A percentile compares a stretch with the other conserved stretches of the same genome.
Evolutionary conservation across 2,888 invertebrate species (phyloP).

Genomic region (Brachyptera putata): DNA sequence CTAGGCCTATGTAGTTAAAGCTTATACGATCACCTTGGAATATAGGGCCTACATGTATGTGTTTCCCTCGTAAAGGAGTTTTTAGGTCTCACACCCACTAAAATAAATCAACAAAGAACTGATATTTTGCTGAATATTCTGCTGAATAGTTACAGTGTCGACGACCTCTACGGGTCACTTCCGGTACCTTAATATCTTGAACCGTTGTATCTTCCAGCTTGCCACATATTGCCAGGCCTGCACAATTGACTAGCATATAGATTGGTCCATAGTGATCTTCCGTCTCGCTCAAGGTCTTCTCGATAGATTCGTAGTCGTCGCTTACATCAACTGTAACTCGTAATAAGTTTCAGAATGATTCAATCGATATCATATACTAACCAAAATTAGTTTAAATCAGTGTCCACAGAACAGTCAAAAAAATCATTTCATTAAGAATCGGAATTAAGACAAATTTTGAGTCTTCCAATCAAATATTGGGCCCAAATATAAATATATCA

Average conservation of each 20-base stretch:
- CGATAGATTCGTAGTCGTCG: slow-evolving; percentile 56
- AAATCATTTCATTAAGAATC: neutral
- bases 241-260: slow-evolving; percentile 89
- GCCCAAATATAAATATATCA: too few relatives aligned
- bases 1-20: too few relatives aligned
- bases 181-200: slow-evolving; percentile 50
- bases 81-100: too few relatives aligned
- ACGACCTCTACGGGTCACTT: too few relatives aligned
- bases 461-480: neutral
- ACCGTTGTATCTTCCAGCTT: slow-evolving; percentile 71
- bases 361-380: neutral
- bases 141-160: too few relatives aligned
- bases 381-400: neutral
- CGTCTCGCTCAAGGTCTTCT: slow-evolving; percentile 53
- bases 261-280: slow-evolving; percentile 73
- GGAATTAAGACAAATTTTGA: neutral
- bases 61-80: too few relatives aligned
- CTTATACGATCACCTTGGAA: too few relatives aligned
- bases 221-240: slow-evolving; percentile 80
- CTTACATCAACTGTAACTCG: slow-evolving; percentile 64
- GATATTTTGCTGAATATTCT: too few relatives aligned
- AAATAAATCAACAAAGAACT: too few relatives aligned
- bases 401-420: neutral
- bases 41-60: too few relatives aligned
- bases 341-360: too few relatives aligned